Percentiles rank a stretch among this genome's conserved stretches.
Conservation (phyloP, 2,888 invertebrate species). For the Chromoteleia sp. region DNA sequence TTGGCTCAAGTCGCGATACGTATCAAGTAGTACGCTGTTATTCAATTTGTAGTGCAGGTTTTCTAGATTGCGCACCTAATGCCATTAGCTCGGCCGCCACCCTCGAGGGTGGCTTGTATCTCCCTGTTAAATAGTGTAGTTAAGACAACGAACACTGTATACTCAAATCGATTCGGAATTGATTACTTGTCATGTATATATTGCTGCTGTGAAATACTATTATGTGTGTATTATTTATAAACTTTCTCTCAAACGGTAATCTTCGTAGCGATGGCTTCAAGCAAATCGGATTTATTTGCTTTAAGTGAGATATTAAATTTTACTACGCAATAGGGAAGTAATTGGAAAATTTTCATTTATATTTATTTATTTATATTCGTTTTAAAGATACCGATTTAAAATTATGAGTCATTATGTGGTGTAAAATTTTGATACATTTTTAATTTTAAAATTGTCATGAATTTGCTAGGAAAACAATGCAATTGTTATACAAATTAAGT, state of each 20-base stretch:
- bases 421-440: too few species aligned
- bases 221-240: constrained; percentile 20
- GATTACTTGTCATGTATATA: constrained; percentile 36
- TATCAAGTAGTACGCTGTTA: constrained; percentile 79
- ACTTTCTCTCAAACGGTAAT: constrained; percentile 3
- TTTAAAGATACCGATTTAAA: too few species aligned
- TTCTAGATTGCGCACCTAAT: constrained; percentile 82
- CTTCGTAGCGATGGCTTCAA: not conserved
- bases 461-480: too few species aligned
- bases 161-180: constrained; percentile 47
- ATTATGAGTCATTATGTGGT: too few species aligned
- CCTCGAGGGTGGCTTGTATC: constrained; percentile 47
- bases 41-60: constrained; percentile 80
- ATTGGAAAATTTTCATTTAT: too few species aligned
- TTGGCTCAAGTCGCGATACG: constrained; percentile 76
- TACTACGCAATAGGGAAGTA: not conserved
- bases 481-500: too few species aligned
- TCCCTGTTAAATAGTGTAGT: constrained; percentile 54
- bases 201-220: constrained; percentile 15
- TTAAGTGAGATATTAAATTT: constrained; percentile 1
- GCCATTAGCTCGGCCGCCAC: constrained; percentile 75
- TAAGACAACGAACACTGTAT: constrained; percentile 55
- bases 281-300: constrained; percentile 1
- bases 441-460: too few species aligned
- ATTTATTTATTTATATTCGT: too few species aligned